Conservation (phyloP, 2,888 invertebrate genomes). For the Steinernema scapterisci region DNA sequence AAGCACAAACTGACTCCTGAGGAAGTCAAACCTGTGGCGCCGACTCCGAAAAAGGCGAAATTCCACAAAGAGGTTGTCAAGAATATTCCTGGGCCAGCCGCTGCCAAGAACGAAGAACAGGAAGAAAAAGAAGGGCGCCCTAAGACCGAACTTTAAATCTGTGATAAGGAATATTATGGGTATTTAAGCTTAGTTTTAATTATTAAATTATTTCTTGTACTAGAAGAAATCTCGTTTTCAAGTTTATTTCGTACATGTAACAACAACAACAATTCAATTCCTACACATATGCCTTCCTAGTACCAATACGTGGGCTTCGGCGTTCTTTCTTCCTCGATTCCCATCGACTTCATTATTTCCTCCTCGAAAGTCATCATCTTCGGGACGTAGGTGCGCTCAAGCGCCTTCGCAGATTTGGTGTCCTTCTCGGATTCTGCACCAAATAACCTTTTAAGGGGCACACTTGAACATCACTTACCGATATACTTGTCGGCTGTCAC, state of each 20-base stretch:
- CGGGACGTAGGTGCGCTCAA: conserved; percentile 60
- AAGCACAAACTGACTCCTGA: neutral
- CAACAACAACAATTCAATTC: conserved; percentile 9
- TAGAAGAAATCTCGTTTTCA: too few relatives aligned
- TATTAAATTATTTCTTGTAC: neutral
- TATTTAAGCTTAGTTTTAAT: neutral
- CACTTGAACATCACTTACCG: conserved; percentile 41
- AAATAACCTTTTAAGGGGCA: conserved; percentile 53
- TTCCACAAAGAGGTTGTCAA: neutral
- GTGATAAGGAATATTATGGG: conserved; percentile 18
- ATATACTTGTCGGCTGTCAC: conserved; percentile 58
- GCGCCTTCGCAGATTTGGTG: conserved; percentile 54
- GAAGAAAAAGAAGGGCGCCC: neutral
- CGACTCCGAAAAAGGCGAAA: neutral
- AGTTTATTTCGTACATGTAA: too few relatives aligned
- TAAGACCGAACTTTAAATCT: conserved; percentile 10
- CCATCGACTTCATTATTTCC: conserved; percentile 58
- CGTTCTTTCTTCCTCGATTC: conserved; percentile 46
- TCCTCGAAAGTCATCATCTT: conserved; percentile 59
- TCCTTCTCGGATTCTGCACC: conserved; percentile 47
- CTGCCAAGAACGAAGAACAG: neutral
- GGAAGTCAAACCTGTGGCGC: neutral
- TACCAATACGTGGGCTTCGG: conserved; percentile 50
- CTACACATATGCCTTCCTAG: conserved; percentile 12
- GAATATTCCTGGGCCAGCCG: neutral